Conservation (phyloP, 1,140 invertebrate species). For the Mylabris phalerata region DNA sequence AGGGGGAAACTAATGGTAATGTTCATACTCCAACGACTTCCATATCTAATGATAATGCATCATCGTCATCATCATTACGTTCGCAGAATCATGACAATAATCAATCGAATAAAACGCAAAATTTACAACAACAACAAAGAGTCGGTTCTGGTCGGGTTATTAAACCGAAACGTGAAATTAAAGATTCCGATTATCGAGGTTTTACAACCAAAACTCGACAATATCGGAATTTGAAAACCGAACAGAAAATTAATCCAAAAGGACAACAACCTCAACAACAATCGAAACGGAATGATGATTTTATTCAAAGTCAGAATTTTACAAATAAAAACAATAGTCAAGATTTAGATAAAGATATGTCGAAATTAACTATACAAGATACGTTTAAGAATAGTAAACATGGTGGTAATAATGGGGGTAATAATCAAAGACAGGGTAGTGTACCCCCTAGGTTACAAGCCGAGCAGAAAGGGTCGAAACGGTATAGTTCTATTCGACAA, state of each 20-base stretch:
- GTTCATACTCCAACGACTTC: no score
- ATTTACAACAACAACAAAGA: slow-evolving; percentile 14
- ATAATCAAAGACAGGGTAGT: slow-evolving; percentile 37
- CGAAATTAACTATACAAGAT: slow-evolving; percentile 45
- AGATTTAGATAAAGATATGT: slow-evolving; percentile 46
- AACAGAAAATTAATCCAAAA: slow-evolving; percentile 27
- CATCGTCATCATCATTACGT: no score
- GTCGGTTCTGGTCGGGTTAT: slow-evolving; percentile 34
- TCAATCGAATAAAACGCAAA: neutral
- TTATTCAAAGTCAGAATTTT: slow-evolving; percentile 43
- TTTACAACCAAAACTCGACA: slow-evolving; percentile 37
- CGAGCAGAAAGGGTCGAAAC: slow-evolving; percentile 44
- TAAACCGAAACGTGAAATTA: slow-evolving; percentile 33
- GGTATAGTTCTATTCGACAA: slow-evolving; percentile 49
- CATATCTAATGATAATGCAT: no score
- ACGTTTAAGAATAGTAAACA: slow-evolving; percentile 32
- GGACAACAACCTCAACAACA: neutral
- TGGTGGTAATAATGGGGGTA: slow-evolving; percentile 34
- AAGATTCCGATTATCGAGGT: slow-evolving; percentile 36
- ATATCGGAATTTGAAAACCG: slow-evolving; percentile 23
- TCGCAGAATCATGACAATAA: slow-evolving; percentile 1
- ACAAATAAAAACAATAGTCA: slow-evolving; percentile 38
- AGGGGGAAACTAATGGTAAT: no score
- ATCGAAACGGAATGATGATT: slow-evolving; percentile 25
- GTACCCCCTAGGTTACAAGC: slow-evolving; percentile 47